These are phyloP conservation scores for Ctenomys sociabilis DNA, from an alignment of 2,113 vertebrate genomes.

Conservation along the genomic window DNA sequence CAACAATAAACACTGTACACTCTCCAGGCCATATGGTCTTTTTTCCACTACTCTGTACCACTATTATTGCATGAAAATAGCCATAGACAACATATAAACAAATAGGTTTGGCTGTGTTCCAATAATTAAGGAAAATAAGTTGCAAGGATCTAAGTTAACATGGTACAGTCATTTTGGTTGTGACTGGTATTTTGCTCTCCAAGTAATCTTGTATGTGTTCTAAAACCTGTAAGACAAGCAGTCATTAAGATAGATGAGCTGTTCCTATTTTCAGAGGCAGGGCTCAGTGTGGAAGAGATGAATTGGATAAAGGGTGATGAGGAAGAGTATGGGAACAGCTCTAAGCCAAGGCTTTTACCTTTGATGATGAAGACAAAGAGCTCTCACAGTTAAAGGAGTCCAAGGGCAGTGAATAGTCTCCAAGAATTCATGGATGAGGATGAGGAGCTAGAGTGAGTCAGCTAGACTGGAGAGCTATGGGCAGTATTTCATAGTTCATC, in stretches of 20 bases:
- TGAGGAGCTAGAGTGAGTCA: conserved; percentile 93
- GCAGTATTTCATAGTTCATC: conserved; percentile 98
- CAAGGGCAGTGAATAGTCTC: conserved; percentile 94
- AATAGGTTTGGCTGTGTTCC: neutral
- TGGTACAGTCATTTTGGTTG: neutral
- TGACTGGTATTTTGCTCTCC: neutral
- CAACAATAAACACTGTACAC: neutral
- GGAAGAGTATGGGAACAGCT: conserved; percentile 97
- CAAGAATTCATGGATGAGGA: conserved; percentile 88
- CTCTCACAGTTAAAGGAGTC: conserved; percentile 95
- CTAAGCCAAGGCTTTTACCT: conserved; percentile 95
- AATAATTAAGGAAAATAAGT: neutral
- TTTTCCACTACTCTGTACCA: neutral
- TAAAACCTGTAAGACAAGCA: neutral
- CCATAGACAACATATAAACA: conserved; percentile 52
- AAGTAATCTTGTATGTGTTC: neutral
- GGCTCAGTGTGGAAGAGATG: conserved; percentile 85
- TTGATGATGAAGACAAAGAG: conserved; percentile 97
- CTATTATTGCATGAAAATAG: neutral
- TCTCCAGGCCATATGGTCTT: conserved; percentile 47
- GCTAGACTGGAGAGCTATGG: conserved; percentile 97
- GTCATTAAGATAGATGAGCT: neutral
- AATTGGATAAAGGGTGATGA: conserved; percentile 92
- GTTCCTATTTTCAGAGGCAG: no score
- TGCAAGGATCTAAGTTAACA: neutral